Conservation (phyloP, 2,888 invertebrate species). For the Pristionchus arcanus region DNA sequence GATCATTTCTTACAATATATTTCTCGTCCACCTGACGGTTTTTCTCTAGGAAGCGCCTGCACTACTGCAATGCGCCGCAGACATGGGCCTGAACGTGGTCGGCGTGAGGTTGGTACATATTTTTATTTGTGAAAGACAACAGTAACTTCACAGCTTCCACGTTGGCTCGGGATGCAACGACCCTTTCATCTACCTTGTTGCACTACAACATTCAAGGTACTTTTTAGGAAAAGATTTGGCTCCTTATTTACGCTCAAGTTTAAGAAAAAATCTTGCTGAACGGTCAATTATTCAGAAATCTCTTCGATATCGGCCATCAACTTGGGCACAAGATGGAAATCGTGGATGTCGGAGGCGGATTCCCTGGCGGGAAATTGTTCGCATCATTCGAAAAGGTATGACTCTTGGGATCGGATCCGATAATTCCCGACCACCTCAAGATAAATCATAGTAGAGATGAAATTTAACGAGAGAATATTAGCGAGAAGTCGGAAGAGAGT, state of each 20-base stretch:
- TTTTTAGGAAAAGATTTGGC: no score
- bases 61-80: constrained; percentile 70
- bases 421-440: no score
- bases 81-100: constrained; percentile 70
- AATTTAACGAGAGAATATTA: no score
- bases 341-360: constrained; percentile 92
- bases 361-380: constrained; percentile 85
- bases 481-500: no score
- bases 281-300: constrained; percentile 77
- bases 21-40: not conserved
- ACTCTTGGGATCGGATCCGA: no score
- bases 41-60: constrained; percentile 61
- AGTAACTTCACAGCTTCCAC: constrained; percentile 76
- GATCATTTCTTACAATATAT: no score
- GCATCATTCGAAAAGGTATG: constrained; percentile 86
- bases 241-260: no score
- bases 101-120: constrained; percentile 80
- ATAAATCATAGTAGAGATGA: no score
- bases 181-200: constrained; percentile 88
- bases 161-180: constrained; percentile 80
- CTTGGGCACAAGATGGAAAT: constrained; percentile 88
- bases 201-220: constrained; percentile 85
- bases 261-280: no score
- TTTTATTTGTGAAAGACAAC: not conserved
- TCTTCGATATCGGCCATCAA: constrained; percentile 87